Percentiles rank a stretch among this genome's conserved stretches.
These are phyloP conservation scores for Gouania willdenowi DNA, from an alignment of 2,797 vertebrate species.

Conservation along the genomic window DNA sequence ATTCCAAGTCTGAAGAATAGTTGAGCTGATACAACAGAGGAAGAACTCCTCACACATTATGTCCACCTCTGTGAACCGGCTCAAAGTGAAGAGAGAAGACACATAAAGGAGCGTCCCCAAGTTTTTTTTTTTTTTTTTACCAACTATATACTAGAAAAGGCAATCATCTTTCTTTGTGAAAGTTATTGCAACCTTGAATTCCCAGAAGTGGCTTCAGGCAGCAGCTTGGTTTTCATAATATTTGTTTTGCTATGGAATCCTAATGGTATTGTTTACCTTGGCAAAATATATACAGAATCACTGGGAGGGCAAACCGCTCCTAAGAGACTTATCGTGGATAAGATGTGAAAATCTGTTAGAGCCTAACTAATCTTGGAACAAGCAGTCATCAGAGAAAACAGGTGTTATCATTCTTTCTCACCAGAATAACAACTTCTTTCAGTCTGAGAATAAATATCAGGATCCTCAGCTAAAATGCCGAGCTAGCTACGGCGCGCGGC, in stretches of 20 bases:
- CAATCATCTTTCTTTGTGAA: constrained; percentile 34
- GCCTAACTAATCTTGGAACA: constrained; percentile 52
- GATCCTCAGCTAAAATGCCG: constrained; percentile 46
- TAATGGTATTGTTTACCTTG: constrained; percentile 50
- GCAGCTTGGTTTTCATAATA: constrained; percentile 12
- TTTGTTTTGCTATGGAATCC: constrained; percentile 26
- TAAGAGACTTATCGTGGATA: constrained; percentile 35
- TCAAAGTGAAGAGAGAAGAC: constrained; percentile 26
- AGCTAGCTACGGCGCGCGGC: background rate
- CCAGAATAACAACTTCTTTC: constrained; percentile 40
- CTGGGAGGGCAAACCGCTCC: constrained; percentile 31
- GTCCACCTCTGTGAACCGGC: constrained; percentile 37
- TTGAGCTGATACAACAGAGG: constrained; percentile 38
- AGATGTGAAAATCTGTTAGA: constrained; percentile 36
- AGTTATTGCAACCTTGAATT: constrained; percentile 19
- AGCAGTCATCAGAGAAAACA: constrained; percentile 61
- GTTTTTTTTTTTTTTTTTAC: no score
- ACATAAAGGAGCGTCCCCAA: no score
- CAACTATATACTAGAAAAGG: constrained; percentile 18
- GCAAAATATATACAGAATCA: constrained; percentile 35
- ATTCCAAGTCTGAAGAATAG: constrained; percentile 37
- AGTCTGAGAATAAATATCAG: constrained; percentile 49
- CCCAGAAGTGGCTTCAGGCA: constrained; percentile 1
- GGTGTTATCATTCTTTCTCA: constrained; percentile 62
- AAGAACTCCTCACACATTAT: constrained; percentile 30